Evolutionary conservation across 2,797 vertebrate species (phyloP), one percentile per base, ranked within the genome.

Genomic region (Tokudaia tokunoshimensis): DNA sequence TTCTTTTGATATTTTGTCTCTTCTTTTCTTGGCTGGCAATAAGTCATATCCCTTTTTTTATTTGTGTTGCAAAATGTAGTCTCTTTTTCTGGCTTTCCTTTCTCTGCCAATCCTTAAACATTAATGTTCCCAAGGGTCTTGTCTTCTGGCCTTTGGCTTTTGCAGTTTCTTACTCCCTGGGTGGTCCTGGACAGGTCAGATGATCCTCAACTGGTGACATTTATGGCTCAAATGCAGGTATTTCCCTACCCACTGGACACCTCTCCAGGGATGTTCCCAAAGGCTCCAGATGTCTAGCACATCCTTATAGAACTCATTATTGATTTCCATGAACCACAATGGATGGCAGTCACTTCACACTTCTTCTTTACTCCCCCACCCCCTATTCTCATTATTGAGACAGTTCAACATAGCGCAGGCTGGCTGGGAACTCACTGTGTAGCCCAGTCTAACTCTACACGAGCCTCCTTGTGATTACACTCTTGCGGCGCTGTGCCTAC

Each of bases 121-220:
- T 41, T 57, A 52, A n/a, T 2, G 34, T 15, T 92, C 78, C 84
- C 24, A 11, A 44, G 47, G 24, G 37, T 59, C 80, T 59, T 72
- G 13, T 82, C 80, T 44, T 96, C 80, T 92, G 95, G 83, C n/a
- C 41, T 81, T 61, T 55, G 81, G 29, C 74, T 95, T 85, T 47
- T 87, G 59, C n/a, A 50, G 74, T 55, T 8, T 63, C 55, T 72
- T 59, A 44, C 63, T 93, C 31, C 9, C 9, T 79, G 78, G 37
- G 63, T 92, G 47, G 59, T 75, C 79, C 59, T 84, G 34, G 34
- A 31, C 61, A 63, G 81, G 31, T 86, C 76, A 74, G 78, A 44
- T 37, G 9, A 22, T 44, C 88, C 34, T 26, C 59, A 22, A 12
- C 50, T 52, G 9, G 50, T 52, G 50, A 11, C 47, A 22, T 67